Base-by-base conservation (phyloP, 2,797 vertebrate species). In the Sphenodon punctatus region DNA sequence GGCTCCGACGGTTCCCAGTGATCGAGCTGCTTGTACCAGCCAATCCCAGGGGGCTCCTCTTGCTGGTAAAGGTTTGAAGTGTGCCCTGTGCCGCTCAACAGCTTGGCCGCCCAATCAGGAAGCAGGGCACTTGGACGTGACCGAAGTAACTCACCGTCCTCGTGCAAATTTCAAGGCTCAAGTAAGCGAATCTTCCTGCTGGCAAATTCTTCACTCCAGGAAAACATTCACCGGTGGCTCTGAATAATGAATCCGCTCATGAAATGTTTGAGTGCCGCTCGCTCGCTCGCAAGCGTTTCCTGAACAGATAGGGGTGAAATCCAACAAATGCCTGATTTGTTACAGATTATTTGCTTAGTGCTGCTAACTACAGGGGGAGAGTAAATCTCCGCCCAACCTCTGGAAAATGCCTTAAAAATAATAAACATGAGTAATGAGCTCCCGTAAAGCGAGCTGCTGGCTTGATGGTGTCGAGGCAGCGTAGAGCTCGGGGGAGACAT, bases 321-420 rank as follows among this genome's bases (percentile, higher is more conserved):
- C 38, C 79, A 63, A 69, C 79, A 81, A 75, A 69, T 58, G 65
- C 79, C 49, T 56, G 58, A 81, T 81, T 81, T 75, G 79, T 59
- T 39, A 71, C 74, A 61, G 68, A 58, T 67, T 60, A 61, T 67
- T 71, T 67, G 74, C 68, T 78, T 72, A 61, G 74, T 65, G 78
- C 63, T 51, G 67, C 34, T 75, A 69, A 75, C 71, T 55, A 1
- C 32, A 2, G 17, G n/a, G 4, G 1, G 67, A 65, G 43, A 30
- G 58, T 20, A 58, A 4, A 64, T 79, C 19, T 6, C 15, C 14
- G 49, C 3, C 30, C 56, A 61, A 60, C 5, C 6, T 63, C 55
- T 67, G 75, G 74, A 68, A 71, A 4, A 59, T 64, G 51, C 59
- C 84, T 70, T 7, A 0, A 42, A 38, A 79, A 27, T 32, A 14